A percentile compares a stretch with the other conserved stretches of the same genome.
These are phyloP conservation scores for Aphodius sticticus DNA, from an alignment of 2,888 invertebrate species.

Conservation along the genomic window DNA sequence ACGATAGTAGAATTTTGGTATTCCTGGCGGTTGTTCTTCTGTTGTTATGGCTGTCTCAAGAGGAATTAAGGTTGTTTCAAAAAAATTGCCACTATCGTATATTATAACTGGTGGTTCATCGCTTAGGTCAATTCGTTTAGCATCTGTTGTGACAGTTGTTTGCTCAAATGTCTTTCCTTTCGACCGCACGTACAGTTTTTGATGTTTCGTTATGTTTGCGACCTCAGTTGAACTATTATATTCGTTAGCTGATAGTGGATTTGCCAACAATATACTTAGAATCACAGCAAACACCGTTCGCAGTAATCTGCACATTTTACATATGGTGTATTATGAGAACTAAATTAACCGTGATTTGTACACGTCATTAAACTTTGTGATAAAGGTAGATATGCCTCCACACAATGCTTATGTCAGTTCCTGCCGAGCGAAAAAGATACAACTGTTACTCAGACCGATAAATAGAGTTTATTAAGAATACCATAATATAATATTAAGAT, in stretches of 20 bases:
- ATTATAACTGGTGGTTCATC: neutral
- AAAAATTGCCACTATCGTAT: neutral
- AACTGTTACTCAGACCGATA: neutral
- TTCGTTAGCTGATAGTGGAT: neutral
- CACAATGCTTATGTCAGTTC: neutral
- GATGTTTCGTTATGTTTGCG: too few relatives aligned
- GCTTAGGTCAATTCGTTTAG: neutral
- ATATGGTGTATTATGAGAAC: neutral
- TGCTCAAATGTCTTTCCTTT: neutral
- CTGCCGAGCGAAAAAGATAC: neutral
- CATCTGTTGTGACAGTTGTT: neutral
- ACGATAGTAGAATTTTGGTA: too few relatives aligned
- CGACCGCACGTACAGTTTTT: neutral
- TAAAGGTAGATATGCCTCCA: neutral
- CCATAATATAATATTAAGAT: neutral
- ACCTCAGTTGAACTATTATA: neutral
- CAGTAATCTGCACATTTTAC: neutral
- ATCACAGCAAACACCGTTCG: neutral
- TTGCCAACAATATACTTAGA: neutral
- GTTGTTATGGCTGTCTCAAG: neutral
- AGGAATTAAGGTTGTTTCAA: neutral
- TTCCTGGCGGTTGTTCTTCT: neutral
- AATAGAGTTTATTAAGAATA: neutral
- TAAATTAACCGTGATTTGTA: neutral
- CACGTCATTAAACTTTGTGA: neutral